A percentile compares a stretch with the other conserved stretches of the same genome.
Conservation (phyloP, 2,113 vertebrate species). For the Trematomus loennbergii region DNA sequence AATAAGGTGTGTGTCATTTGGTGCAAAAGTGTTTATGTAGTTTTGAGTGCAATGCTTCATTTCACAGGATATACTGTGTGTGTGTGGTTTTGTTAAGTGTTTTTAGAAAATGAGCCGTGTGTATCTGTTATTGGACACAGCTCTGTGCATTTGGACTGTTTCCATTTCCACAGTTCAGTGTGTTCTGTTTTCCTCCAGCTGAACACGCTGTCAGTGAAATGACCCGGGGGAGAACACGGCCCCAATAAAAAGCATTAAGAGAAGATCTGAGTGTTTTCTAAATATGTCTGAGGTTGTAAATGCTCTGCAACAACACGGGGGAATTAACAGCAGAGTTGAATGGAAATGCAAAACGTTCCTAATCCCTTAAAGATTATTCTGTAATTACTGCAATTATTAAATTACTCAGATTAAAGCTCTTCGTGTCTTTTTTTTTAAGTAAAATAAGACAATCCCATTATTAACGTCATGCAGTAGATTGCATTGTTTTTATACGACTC, state of each 20-base stretch:
- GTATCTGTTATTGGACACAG: background rate
- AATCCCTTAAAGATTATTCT: background rate
- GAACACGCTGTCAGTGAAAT: background rate
- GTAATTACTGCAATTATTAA: background rate
- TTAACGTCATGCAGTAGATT: background rate
- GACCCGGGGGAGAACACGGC: background rate
- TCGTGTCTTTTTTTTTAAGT: background rate
- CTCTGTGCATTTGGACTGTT: too few species aligned
- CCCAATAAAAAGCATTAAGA: background rate
- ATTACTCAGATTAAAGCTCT: background rate
- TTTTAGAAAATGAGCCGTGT: too few species aligned
- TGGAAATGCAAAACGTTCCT: background rate
- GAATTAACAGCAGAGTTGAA: background rate
- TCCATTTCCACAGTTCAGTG: background rate
- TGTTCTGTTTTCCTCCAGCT: background rate
- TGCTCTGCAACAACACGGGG: background rate
- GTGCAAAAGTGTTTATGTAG: too few species aligned
- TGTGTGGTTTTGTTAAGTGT: too few species aligned
- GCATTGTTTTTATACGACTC: background rate
- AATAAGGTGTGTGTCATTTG: too few species aligned
- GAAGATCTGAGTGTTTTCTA: background rate
- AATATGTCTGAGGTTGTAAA: background rate
- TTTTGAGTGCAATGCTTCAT: too few species aligned
- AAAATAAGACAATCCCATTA: background rate
- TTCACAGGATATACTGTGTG: too few species aligned